Percentiles rank a stretch among this genome's conserved stretches.
phyloP scores from a whole-genome alignment of 1,140 invertebrate genomes.

The Oppia nitens region DNA sequence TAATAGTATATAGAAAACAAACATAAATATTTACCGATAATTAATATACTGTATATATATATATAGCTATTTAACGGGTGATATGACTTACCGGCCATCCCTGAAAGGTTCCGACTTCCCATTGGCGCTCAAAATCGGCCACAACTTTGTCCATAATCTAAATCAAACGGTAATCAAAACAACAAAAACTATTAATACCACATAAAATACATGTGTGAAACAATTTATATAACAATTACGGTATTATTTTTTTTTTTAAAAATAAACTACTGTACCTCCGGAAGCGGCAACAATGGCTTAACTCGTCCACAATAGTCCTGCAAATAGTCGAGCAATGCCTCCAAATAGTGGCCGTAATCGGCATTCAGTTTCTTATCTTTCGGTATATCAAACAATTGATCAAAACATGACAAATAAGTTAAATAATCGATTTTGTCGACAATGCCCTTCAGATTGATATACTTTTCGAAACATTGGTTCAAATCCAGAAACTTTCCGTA shows the following conservation, averaged over 20 bases:
- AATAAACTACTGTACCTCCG: constrained; percentile 29
- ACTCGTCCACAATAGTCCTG: constrained; percentile 65
- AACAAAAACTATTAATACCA: too few relatives aligned
- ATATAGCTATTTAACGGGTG: too few relatives aligned
- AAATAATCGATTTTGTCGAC: constrained; percentile 40
- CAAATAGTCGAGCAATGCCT: constrained; percentile 68
- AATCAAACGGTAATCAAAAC: constrained; percentile 13
- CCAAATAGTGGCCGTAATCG: constrained; percentile 71
- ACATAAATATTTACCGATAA: too few relatives aligned
- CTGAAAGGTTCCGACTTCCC: constrained; percentile 71
- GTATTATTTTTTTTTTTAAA: too few relatives aligned
- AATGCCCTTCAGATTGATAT: constrained; percentile 89
- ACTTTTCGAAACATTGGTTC: constrained; percentile 92
- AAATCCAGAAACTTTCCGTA: constrained; percentile 97
- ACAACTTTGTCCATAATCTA: constrained; percentile 54
- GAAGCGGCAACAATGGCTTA: constrained; percentile 76
- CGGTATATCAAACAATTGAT: constrained; percentile 87
- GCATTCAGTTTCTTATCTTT: constrained; percentile 74
- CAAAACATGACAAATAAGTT: constrained; percentile 59
- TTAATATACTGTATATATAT: too few relatives aligned
- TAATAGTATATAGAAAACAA: constrained; percentile 27
- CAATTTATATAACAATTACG: too few relatives aligned
- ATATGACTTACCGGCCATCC: constrained; percentile 65
- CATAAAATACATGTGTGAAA: too few relatives aligned
- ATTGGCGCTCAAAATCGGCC: constrained; percentile 68